Base-by-base conservation (phyloP, 2,113 vertebrate genomes). In the Poeciliopsis occidentalis region DNA sequence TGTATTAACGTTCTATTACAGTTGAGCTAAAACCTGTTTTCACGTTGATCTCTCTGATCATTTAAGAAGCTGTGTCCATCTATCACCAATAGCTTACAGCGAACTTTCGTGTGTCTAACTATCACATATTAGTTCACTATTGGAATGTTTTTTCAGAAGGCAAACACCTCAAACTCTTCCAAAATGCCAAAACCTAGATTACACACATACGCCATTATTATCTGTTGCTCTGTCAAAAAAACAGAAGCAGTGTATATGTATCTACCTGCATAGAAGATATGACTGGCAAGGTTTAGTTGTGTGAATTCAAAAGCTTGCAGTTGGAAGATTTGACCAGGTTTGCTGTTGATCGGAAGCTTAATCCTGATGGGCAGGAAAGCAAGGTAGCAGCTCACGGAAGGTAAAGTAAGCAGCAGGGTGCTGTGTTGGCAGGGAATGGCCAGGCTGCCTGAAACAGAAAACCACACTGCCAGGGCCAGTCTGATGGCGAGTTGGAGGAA, bases 331-430 rank as follows among this genome's bases (percentile, higher is more conserved):
- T 64, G n/a, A 34, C 29, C 12, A 54, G 30, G 71, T 47, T 34
- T 51, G 41, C 64, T 73, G 62, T 57, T 57, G 54, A 37, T 64
- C 24, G n/a, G 61, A 30, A 34, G 29, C 13, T n/a, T 64, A 32
- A 72, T 73, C 63, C 27, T 65, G 47, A 73, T 39, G 47, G 41
- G 29, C 61, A 73, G 24, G 17, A 37, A n/a, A 37, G 30, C 34
- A 47, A 29, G 17, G 12, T 31, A 61, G 27, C 39, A 51, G 71
- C 71, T 73, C 7, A 31, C 12, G 60, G 24, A 57, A 31, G 26
- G 41, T 37, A n/a, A 32, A 27, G 62, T 27, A 12, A 27, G 41
- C 12, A 22, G 32, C 26, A 12, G 30, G 41, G 1, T 64, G n/a
- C 51, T 19, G n/a, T 39, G n/a, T 26, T 29, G 61, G 29, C 62